phyloP scores from a whole-genome alignment of 2,797 vertebrate genomes.

The Pseudomugil tenellus region DNA sequence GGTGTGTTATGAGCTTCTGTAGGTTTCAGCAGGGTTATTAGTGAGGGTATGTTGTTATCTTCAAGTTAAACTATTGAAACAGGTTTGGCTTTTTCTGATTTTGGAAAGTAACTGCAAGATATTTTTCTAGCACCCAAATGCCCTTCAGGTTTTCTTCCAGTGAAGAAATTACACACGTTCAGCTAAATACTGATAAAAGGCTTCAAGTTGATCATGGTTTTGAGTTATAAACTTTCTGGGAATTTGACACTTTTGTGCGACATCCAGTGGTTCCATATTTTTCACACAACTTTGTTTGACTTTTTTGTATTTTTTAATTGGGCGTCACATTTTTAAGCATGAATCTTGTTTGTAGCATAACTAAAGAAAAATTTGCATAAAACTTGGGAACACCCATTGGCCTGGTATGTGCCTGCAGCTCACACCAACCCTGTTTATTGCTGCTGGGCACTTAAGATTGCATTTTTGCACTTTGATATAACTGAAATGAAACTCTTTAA shows the following conservation, averaged over 20 bases:
- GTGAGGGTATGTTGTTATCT: background rate
- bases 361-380: conserved; percentile 4
- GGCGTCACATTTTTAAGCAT: background rate
- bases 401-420: conserved; percentile 18
- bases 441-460: conserved; percentile 33
- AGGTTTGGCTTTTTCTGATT: background rate
- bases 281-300: background rate
- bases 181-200: background rate
- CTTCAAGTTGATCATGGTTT: background rate
- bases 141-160: background rate
- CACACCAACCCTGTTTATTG: background rate
- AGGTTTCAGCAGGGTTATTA: background rate
- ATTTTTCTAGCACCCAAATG: background rate
- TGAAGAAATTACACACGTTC: background rate
- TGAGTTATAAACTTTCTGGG: background rate
- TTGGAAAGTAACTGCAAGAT: background rate
- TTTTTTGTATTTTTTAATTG: background rate
- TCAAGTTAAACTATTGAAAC: background rate
- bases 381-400: background rate
- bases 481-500: conserved; percentile 41
- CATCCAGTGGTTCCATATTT: background rate
- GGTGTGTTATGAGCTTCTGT: background rate
- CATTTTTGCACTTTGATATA: conserved; percentile 39
- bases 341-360: background rate
- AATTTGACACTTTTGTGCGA: background rate